A percentile compares a stretch with the other conserved stretches of the same genome.
Evolutionary conservation across 2,888 invertebrate species (phyloP).

Genomic region (Diabrotica balteata): DNA sequence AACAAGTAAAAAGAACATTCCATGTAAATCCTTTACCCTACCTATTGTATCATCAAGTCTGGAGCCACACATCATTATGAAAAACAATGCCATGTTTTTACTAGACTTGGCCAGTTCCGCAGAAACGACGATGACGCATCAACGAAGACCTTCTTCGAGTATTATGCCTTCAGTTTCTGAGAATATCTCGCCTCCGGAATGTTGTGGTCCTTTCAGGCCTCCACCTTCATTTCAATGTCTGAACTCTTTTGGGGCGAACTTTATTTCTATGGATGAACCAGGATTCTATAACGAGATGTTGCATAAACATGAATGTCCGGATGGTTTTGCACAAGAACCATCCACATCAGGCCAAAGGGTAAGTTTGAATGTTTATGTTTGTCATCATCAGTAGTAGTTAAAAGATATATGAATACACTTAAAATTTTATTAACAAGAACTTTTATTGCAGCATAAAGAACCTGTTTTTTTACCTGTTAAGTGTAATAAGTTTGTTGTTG

Average conservation of each 20-base stretch:
- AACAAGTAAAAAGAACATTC: conserved; percentile 45
- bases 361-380: not conserved
- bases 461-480: too few relatives aligned
- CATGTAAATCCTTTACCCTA: conserved; percentile 45
- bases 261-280: conserved; percentile 46
- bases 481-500: too few relatives aligned
- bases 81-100: conserved; percentile 93
- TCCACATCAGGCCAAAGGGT: conserved; percentile 55
- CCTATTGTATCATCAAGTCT: conserved; percentile 54
- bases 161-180: conserved; percentile 65
- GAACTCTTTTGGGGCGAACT: conserved; percentile 61
- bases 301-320: conserved; percentile 60
- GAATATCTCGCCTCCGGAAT: conserved; percentile 65
- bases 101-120: conserved; percentile 86
- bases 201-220: conserved; percentile 64
- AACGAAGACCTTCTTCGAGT: conserved; percentile 52
- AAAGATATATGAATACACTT: too few relatives aligned
- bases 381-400: too few relatives aligned
- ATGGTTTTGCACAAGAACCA: conserved; percentile 49
- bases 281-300: conserved; percentile 62
- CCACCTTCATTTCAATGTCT: conserved; percentile 69
- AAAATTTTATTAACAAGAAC: too few relatives aligned
- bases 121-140: conserved; percentile 56
- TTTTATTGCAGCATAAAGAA: too few relatives aligned
- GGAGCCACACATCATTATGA: conserved; percentile 74